Evolutionary conservation across 2,113 vertebrate genomes (phyloP), one percentile per base, ranked within the genome.

Genomic region (Pampusana beccarii): DNA sequence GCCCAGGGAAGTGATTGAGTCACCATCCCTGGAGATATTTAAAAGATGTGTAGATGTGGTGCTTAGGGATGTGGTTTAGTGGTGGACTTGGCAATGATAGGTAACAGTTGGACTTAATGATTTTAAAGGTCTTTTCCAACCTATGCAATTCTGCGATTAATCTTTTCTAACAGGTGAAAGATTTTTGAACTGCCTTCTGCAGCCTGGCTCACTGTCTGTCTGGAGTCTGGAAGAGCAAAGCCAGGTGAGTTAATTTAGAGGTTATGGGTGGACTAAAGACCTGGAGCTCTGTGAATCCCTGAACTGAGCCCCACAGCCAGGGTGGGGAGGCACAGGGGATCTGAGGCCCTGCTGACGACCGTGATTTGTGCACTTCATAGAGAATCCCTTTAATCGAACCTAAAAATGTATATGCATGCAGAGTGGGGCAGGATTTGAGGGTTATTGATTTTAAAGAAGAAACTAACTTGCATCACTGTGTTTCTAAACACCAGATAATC

Each of bases 391-490:
- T 24, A 72, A 71, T 3, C 12, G 18, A n/a, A 20, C n/a, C 33
- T 77, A 20, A 64, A 79, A 77, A 8, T 6, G 6, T 9, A 13
- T 29, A 17, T 33, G 53, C 10, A 1, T 62, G 34, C 7, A 5
- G 19, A 24, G 7, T 6, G 17, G 65, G 46, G 7, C 38, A 38
- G 40, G 36, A 6, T 2, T 51, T 24, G 7, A 10, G 6, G 6
- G 4, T 13, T 7, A 24, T 1, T 11, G 20, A 4, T 25, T 88
- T 58, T 11, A 53, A 29, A 66, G n/a, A 16, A 38, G 17, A 36
- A 16, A 7, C 0, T 33, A 57, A 19, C 28, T 62, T 13, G 2
- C 1, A 1, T 38, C 34, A 20, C 5, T 0, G 3, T 0, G 3
- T 85, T 81, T 46, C 28, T 10, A 29, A 79, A 48, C 15, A 21